Evolutionary conservation across 2,797 vertebrate genomes (phyloP), one percentile per base, ranked within the genome.

Genomic region (Steatocranus sp.): DNA sequence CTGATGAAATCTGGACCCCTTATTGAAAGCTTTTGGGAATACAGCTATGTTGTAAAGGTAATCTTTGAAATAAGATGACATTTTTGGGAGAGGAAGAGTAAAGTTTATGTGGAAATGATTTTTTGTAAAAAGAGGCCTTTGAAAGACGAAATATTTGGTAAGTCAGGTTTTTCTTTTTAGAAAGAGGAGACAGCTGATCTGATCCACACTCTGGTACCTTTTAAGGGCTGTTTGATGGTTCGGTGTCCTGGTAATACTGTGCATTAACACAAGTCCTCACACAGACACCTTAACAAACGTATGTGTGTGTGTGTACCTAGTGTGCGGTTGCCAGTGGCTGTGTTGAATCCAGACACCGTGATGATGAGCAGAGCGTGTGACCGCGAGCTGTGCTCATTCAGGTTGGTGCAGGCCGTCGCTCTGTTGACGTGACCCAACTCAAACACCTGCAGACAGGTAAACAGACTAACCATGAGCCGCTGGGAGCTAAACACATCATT

Each of bases 371-470:
- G 97, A 6, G 98, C 98, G 0, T 99, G 98, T 1, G 98, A 99
- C 5, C 98, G 97, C 3, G 98, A 99, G 95, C 98, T 99, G 95
- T 97, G 98, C 63, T 98, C 97, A 0, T 99, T 99, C 84, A 99
- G 96, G 95, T 98, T 97, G 87, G 98, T 99, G 93, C 96, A 98
- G 41, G 99, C 97, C 0, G 98, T 99, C 0, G 96, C 97, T 15
- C 98, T 93, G 91, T 99, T 98, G 91, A 97, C 85, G 8, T 97
- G 97, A 46, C 98, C 98, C 1, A 97, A 90, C 17, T 98, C 97
- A 1, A 99, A 97, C 86, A 99, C 97, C 98, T 99, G 88, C 30
- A 36, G 49, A 82, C 78, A 77, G 7, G 20, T 11, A 53, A 48
- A 46, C 15, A 18, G 6, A 11, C 3, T 3, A 27, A 27, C 38